Evolutionary conservation across 2,888 invertebrate genomes (phyloP), one percentile per base, ranked within the genome.

Genomic region (Drosophila crucigera): DNA sequence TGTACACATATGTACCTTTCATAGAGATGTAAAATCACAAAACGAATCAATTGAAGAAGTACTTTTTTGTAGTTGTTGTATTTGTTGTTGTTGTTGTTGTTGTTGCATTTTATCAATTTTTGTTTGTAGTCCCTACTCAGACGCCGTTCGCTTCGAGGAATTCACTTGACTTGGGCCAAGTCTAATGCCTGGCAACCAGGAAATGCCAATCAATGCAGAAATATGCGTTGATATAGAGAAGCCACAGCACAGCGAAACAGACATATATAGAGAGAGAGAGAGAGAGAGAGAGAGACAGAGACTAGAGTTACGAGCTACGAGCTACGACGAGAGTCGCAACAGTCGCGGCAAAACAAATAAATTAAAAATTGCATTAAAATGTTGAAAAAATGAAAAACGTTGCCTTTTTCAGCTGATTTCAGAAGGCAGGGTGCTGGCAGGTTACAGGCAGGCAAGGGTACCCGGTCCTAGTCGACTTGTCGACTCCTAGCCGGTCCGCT

Each of bases 331-430:
- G 71, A 47, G 25, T 59, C 41, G 31, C 65, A 53, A 50, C 33
- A 66, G 72, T 65, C 65, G 71, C 65, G 53, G 71, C 79, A 90
- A 90, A 87, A 90, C 88, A 89, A 91, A 89, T 89, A 91, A 91
- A 89, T 89, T 89, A 91, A 90, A 89, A 84, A 84, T 91, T 89
- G 82, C 84, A 89, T 89, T 90, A 91, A 91, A 91, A 89, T 87
- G 86, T 90, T 80, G 73, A 90, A 90, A 90, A 88, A 86, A 89
- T 87, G 84, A 89, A 87, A 87, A 89, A 82, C 80, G 82, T 87
- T 87, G 90, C 85, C 83, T 90, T 79, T 84, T 84, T 80, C 82
- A 84, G 83, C 83, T 83, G 88, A 84, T 88, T 79, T 77, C 55
- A 62, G 73, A 64, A 63, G n/a, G 41, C 37, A 19, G 47, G 16